Evolutionary conservation across 2,888 invertebrate species (phyloP).

Genomic region (Habrosyne pyritoides): DNA sequence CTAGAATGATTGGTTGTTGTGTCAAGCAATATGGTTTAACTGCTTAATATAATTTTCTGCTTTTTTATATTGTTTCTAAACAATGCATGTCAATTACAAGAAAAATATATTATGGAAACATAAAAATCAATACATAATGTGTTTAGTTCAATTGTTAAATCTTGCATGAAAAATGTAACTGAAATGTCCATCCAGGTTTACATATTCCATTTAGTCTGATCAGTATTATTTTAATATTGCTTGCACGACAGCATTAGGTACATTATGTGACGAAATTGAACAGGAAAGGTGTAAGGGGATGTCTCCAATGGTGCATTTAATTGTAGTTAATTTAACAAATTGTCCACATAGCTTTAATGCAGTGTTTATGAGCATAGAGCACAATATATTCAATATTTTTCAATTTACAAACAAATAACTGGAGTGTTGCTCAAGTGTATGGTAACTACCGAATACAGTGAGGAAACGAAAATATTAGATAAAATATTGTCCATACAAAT

Average conservation of each 20-base stretch:
- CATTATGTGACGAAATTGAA: slow-evolving; percentile 44
- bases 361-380: slow-evolving; percentile 67
- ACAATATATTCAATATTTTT: slow-evolving; percentile 70
- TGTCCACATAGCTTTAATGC: slow-evolving; percentile 79
- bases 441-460: slow-evolving; percentile 39
- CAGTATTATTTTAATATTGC: slow-evolving; percentile 74
- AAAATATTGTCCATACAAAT: slow-evolving; percentile 64
- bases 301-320: slow-evolving; percentile 80
- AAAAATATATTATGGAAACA: slow-evolving; percentile 33
- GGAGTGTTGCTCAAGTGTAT: slow-evolving; percentile 71
- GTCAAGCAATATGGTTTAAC: slow-evolving; percentile 60
- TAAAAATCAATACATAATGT: slow-evolving; percentile 29
- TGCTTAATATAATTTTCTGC: slow-evolving; percentile 18
- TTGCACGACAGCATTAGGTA: slow-evolving; percentile 57
- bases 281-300: slow-evolving; percentile 49
- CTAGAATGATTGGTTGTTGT: slow-evolving; percentile 51
- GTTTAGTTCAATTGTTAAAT: slow-evolving; percentile 35
- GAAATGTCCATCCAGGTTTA: slow-evolving; percentile 48
- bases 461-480: slow-evolving; percentile 51
- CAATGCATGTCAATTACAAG: slow-evolving; percentile 68
- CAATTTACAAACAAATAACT: slow-evolving; percentile 49
- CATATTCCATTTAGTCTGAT: slow-evolving; percentile 39
- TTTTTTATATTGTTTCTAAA: slow-evolving; percentile 40
- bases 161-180: slow-evolving; percentile 25
- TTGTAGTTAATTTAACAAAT: slow-evolving; percentile 76